These are phyloP conservation scores for Fulmarus glacialis DNA, from an alignment of 2,113 vertebrate species.

Conservation along the genomic window DNA sequence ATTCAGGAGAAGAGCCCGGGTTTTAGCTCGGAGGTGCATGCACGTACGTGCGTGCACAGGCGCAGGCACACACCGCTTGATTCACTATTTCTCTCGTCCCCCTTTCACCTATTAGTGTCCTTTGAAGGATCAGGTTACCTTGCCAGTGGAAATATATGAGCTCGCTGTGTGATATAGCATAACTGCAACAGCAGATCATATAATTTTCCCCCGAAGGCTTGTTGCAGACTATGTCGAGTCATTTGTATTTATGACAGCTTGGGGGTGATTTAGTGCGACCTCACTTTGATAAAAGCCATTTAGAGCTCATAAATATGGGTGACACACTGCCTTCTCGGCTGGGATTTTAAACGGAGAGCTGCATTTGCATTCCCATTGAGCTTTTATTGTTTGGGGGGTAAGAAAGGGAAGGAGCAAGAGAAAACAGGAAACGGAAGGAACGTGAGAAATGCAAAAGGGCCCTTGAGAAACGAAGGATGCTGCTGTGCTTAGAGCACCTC, in stretches of 20 bases:
- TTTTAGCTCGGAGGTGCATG: not conserved
- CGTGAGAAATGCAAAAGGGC: not conserved
- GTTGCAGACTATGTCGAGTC: slow-evolving; percentile 77
- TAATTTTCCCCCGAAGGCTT: slow-evolving; percentile 78
- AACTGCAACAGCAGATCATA: slow-evolving; percentile 76
- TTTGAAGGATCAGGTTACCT: slow-evolving; percentile 75
- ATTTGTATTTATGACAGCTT: slow-evolving; percentile 81
- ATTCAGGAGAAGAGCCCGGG: not conserved
- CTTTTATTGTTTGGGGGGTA: slow-evolving; percentile 60
- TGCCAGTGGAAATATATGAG: slow-evolving; percentile 76
- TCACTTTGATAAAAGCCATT: slow-evolving; percentile 82
- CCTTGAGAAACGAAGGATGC: not conserved
- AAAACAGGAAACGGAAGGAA: slow-evolving; percentile 2
- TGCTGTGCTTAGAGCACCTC: not conserved
- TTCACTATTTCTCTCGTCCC: not conserved
- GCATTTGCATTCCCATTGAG: slow-evolving; percentile 71
- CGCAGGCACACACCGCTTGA: not conserved
- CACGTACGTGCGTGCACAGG: not conserved
- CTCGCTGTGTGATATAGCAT: slow-evolving; percentile 74
- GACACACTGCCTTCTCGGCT: slow-evolving; percentile 63
- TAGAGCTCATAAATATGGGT: slow-evolving; percentile 80
- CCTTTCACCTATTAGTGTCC: slow-evolving; percentile 64
- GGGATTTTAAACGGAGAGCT: slow-evolving; percentile 53
- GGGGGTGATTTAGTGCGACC: slow-evolving; percentile 75
- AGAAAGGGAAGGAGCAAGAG: not conserved